phyloP scores from a whole-genome alignment of 1,140 invertebrate species.

The Temnothorax longispinosus region DNA sequence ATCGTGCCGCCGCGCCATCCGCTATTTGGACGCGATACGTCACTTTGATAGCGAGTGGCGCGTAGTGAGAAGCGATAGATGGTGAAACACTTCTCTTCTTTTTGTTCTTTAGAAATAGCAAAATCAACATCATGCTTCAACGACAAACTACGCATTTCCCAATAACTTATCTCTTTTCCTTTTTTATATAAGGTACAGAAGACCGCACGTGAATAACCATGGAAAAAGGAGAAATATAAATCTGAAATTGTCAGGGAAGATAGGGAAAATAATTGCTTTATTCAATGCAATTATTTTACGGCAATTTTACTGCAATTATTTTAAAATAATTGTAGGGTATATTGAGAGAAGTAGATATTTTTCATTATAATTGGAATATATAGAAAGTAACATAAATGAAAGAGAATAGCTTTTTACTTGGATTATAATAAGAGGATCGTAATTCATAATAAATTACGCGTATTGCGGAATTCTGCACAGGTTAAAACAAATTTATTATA shows the following conservation, averaged over 20 bases:
- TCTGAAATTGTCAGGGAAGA: background rate
- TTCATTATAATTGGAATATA: background rate
- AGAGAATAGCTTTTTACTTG: background rate
- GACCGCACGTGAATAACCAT: background rate
- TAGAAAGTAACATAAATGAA: background rate
- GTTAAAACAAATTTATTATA: background rate
- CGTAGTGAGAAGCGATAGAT: background rate
- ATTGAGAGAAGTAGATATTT: background rate
- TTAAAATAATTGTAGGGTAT: background rate
- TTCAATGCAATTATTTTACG: background rate
- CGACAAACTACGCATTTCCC: background rate
- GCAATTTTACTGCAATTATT: too few species aligned
- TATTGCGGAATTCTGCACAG: background rate
- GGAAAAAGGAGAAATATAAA: background rate
- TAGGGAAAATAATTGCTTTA: background rate
- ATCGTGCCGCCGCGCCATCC: slow-evolving; percentile 4
- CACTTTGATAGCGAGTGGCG: background rate
- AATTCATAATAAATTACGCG: background rate
- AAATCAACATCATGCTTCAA: background rate
- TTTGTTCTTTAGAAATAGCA: background rate
- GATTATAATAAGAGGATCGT: background rate
- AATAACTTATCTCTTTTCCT: background rate
- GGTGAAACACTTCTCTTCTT: background rate
- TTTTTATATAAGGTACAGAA: background rate
- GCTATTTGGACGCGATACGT: slow-evolving; percentile 15